Conservation (phyloP, 35 echinoderm and acorn worm species). For the Diadema setosum region DNA sequence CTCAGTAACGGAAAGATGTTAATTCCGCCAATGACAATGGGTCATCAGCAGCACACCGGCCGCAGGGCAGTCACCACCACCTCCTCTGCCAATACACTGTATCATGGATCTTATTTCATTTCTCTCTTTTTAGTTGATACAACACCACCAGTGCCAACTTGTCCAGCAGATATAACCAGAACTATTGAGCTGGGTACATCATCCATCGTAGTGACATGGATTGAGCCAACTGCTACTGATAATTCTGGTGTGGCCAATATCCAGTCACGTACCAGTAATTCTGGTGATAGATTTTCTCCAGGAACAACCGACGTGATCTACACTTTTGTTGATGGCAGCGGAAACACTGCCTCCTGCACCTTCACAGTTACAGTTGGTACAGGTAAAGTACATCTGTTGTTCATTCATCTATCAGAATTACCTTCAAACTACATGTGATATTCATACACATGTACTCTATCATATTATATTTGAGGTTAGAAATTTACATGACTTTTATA, state of each 20-base stretch:
- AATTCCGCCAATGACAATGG: too few species aligned
- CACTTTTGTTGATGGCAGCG: conserved; percentile 48
- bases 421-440: too few species aligned
- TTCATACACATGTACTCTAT: too few species aligned
- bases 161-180: conserved; percentile 55
- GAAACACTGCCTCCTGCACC: background rate
- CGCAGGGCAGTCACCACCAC: too few species aligned
- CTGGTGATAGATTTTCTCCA: conserved; percentile 14
- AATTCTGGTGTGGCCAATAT: background rate
- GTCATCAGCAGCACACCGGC: too few species aligned
- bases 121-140: conserved; percentile 41
- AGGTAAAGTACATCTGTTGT: too few species aligned
- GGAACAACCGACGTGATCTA: conserved; percentile 42
- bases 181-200: background rate
- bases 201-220: conserved; percentile 23
- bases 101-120: too few species aligned
- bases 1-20: too few species aligned
- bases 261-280: background rate
- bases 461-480: too few species aligned
- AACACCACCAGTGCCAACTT: conserved; percentile 30
- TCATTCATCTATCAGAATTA: too few species aligned
- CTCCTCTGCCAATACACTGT: too few species aligned
- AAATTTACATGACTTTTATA: too few species aligned
- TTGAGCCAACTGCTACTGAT: conserved; percentile 62
- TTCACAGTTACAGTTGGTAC: conserved; percentile 27